Evolutionary conservation across 2,797 vertebrate genomes (phyloP).

Genomic region (Myotis myotis): DNA sequence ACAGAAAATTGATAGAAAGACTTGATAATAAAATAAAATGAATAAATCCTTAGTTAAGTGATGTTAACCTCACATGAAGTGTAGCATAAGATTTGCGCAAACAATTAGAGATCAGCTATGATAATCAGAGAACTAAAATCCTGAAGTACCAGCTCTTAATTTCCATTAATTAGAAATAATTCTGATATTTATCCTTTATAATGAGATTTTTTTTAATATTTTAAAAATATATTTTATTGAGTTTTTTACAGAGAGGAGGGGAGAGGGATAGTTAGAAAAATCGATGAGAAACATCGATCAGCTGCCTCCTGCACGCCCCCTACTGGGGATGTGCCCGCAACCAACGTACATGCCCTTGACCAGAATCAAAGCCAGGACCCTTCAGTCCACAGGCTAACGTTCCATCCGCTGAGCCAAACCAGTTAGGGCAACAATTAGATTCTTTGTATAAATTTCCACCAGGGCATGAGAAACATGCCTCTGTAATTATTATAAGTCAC

Average conservation of each 20-base stretch:
- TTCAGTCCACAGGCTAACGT: too few relatives aligned
- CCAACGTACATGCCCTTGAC: too few relatives aligned
- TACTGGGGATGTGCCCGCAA: too few relatives aligned
- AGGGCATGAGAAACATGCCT: neutral
- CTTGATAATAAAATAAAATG: neutral
- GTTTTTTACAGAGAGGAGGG: too few relatives aligned
- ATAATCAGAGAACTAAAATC: neutral
- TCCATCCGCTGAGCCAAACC: too few relatives aligned
- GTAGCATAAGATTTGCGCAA: neutral
- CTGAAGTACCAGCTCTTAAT: neutral
- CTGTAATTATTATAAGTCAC: neutral
- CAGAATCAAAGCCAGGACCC: fast-evolving
- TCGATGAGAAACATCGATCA: too few relatives aligned
- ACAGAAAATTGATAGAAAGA: neutral
- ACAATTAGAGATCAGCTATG: neutral
- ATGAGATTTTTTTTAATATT: neutral
- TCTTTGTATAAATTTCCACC: constrained; percentile 19
- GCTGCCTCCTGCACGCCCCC: too few relatives aligned
- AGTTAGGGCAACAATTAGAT: neutral
- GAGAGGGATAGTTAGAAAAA: too few relatives aligned
- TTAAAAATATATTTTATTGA: too few relatives aligned
- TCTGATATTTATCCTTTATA: neutral
- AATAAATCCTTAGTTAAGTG: neutral
- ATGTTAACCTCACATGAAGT: neutral
- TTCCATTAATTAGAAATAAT: neutral